Conservation (phyloP, 2,113 vertebrate species). For the Hemicordylus capensis region DNA sequence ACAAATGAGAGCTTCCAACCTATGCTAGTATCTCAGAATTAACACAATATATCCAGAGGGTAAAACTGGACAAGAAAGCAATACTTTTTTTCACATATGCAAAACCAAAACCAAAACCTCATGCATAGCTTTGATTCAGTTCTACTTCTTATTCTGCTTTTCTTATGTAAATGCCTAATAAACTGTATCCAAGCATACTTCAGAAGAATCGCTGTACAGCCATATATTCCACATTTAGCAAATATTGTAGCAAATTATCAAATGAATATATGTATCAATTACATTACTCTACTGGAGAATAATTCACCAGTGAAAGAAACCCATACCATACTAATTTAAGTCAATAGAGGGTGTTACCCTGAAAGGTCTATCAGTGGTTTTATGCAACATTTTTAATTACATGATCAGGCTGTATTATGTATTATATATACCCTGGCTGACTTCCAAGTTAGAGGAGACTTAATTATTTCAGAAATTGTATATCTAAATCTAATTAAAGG, state of each 20-base stretch:
- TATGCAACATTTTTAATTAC: slow-evolving; percentile 18
- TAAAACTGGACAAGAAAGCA: background rate
- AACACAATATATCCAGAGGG: background rate
- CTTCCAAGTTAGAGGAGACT: slow-evolving; percentile 33
- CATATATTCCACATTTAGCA: background rate
- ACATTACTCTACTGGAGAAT: background rate
- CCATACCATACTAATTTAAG: slow-evolving; percentile 1
- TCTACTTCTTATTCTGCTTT: background rate
- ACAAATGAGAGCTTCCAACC: background rate
- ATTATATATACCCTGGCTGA: slow-evolving; percentile 35
- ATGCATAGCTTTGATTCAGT: background rate
- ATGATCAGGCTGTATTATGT: slow-evolving; percentile 27
- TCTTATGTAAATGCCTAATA: background rate
- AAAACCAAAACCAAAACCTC: background rate
- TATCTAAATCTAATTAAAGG: slow-evolving; percentile 61
- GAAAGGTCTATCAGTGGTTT: slow-evolving; percentile 21
- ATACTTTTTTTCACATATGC: background rate
- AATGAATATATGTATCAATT: background rate
- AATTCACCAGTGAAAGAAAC: background rate
- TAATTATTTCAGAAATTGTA: slow-evolving; percentile 50
- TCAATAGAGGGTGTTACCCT: slow-evolving; percentile 7
- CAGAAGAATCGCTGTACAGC: background rate
- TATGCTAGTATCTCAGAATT: background rate
- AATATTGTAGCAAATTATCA: background rate
- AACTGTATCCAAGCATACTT: background rate